Evolutionary conservation across 2,888 invertebrate genomes (phyloP).

Genomic region (Acrobeloides nanus): DNA sequence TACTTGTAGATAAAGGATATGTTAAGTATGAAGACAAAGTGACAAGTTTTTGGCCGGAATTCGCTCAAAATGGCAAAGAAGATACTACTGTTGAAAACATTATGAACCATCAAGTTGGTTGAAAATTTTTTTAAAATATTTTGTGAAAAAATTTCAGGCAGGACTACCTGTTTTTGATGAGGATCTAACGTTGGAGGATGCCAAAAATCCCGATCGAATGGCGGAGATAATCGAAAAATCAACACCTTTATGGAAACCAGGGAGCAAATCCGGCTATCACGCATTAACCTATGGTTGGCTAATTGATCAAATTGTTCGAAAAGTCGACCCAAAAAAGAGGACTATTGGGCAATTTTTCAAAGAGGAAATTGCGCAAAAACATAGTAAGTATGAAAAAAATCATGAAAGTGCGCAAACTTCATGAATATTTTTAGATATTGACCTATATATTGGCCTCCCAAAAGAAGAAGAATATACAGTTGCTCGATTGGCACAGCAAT

Average conservation of each 20-base stretch:
- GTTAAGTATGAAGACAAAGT: conserved; percentile 54
- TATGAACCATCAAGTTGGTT: conserved; percentile 45
- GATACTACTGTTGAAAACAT: conserved; percentile 54
- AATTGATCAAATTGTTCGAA: conserved; percentile 54
- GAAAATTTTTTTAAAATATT: too few species aligned
- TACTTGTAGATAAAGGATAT: conserved; percentile 54
- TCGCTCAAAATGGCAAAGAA: conserved; percentile 56
- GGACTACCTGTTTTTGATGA: conserved; percentile 54
- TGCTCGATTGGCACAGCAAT: conserved; percentile 43
- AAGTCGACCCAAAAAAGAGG: conserved; percentile 54
- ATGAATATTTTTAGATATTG: conserved; percentile 52
- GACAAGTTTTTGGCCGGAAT: conserved; percentile 56
- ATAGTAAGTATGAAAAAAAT: too few species aligned
- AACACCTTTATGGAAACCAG: conserved; percentile 45
- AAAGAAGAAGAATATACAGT: conserved; percentile 45
- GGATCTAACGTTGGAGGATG: conserved; percentile 45
- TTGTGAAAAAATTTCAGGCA: too few species aligned
- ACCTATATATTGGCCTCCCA: conserved; percentile 53
- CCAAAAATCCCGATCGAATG: conserved; percentile 48
- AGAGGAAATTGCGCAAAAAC: conserved; percentile 46
- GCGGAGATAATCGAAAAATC: conserved; percentile 53
- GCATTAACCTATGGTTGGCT: conserved; percentile 56
- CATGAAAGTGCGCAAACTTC: too few species aligned
- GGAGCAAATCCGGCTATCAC: conserved; percentile 56
- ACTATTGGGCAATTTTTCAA: conserved; percentile 54